Conservation (phyloP, 2,888 invertebrate genomes). For the Cyclophora albipunctata region DNA sequence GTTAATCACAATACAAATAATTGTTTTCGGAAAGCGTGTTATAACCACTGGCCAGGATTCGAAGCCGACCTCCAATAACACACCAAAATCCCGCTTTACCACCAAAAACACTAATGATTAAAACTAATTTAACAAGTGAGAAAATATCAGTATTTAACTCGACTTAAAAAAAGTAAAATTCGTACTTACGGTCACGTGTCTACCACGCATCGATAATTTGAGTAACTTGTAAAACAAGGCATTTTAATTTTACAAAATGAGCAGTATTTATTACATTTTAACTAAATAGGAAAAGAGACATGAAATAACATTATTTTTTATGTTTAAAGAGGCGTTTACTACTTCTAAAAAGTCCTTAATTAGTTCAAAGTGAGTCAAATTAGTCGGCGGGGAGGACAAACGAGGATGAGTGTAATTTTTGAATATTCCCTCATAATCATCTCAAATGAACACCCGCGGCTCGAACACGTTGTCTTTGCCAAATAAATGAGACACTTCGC, state of each 20-base stretch:
- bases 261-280: too few species aligned
- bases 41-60: slow-evolving; percentile 33
- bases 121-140: slow-evolving; percentile 26
- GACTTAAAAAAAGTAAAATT: slow-evolving; percentile 2
- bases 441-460: slow-evolving; percentile 10
- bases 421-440: neutral
- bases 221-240: too few species aligned
- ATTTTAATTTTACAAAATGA: too few species aligned
- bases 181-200: slow-evolving; percentile 20
- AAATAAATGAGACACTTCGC: slow-evolving; percentile 23
- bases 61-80: slow-evolving; percentile 20
- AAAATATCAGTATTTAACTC: slow-evolving; percentile 11
- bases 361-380: too few species aligned
- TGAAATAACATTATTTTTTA: too few species aligned
- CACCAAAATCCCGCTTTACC: slow-evolving; percentile 23
- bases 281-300: too few species aligned
- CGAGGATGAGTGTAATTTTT: slow-evolving; percentile 12
- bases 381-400: neutral
- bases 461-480: slow-evolving; percentile 32
- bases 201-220: neutral
- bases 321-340: too few species aligned
- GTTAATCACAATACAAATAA: slow-evolving; percentile 26
- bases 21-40: slow-evolving; percentile 48
- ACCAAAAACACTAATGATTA: slow-evolving; percentile 26
- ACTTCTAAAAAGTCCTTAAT: too few species aligned